Evolutionary conservation across 2,797 vertebrate genomes (phyloP).

Genomic region (Mareca penelope): DNA sequence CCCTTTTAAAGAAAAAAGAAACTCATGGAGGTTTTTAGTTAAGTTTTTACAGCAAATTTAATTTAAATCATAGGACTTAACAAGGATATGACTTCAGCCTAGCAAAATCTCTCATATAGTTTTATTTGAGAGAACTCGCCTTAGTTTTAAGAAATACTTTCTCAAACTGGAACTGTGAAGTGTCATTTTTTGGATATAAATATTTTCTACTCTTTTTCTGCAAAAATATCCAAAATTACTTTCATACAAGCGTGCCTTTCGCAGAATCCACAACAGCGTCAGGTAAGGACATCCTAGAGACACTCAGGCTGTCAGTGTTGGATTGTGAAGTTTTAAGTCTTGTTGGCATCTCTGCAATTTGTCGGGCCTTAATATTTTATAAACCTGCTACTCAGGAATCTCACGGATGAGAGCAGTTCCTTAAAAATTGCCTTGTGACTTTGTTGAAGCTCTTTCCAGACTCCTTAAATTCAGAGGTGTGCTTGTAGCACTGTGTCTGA

Average conservation of each 20-base stretch:
- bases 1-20: background rate
- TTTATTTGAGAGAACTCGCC: background rate
- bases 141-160: background rate
- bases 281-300: background rate
- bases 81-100: background rate
- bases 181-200: background rate
- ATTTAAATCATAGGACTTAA: background rate
- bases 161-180: background rate
- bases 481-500: background rate
- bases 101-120: background rate
- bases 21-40: background rate
- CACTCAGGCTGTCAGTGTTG: background rate
- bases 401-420: background rate
- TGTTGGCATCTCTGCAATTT: constrained; percentile 17
- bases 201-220: background rate
- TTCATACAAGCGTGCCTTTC: rapidly evolving
- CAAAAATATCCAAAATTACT: background rate
- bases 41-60: background rate
- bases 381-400: background rate
- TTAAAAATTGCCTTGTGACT: background rate
- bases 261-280: background rate
- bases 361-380: constrained; percentile 31
- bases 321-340: background rate
- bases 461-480: background rate
- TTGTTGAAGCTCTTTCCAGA: background rate